phyloP scores from a whole-genome alignment of 2,888 invertebrate species.

The Drosophila kanekoi region DNA sequence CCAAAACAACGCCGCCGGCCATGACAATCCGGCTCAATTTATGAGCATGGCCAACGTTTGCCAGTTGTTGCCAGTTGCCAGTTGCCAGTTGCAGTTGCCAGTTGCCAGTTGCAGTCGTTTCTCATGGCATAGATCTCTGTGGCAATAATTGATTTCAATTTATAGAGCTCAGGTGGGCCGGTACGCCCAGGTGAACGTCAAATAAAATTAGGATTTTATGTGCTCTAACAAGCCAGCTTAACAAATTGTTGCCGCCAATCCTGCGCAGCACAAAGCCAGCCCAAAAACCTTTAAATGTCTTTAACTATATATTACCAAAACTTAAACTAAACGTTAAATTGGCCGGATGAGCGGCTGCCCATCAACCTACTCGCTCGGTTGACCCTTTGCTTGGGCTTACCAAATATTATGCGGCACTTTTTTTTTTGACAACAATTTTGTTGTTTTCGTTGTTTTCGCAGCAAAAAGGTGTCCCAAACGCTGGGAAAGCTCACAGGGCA shows the following conservation, averaged over 20 bases:
- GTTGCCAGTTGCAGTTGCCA: no score
- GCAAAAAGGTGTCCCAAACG: slow-evolving; percentile 30
- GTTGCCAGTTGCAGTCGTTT: slow-evolving; percentile 54
- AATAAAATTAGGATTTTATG: slow-evolving; percentile 64
- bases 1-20: slow-evolving; percentile 70
- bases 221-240: slow-evolving; percentile 48
- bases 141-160: slow-evolving; percentile 78
- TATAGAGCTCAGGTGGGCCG: slow-evolving; percentile 64
- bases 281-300: no score
- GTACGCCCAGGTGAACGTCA: slow-evolving; percentile 45
- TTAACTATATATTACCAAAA: no score
- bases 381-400: slow-evolving; percentile 28
- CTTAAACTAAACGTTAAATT: slow-evolving; percentile 43
- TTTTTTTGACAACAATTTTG: slow-evolving; percentile 28
- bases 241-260: slow-evolving; percentile 46
- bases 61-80: slow-evolving; percentile 6
- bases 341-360: slow-evolving; percentile 8
- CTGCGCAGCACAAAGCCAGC: slow-evolving; percentile 1
- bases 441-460: slow-evolving; percentile 11
- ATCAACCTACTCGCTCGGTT: slow-evolving; percentile 27
- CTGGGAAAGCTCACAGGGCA: slow-evolving; percentile 66
- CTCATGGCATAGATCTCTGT: slow-evolving; percentile 72
- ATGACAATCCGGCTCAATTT: slow-evolving; percentile 75
- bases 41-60: slow-evolving; percentile 56
- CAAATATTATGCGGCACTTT: slow-evolving; percentile 54